Percentiles rank a stretch among this genome's conserved stretches.
These are phyloP conservation scores for Tridacna crocea DNA, from an alignment of 2,888 invertebrate species.

Conservation along the genomic window DNA sequence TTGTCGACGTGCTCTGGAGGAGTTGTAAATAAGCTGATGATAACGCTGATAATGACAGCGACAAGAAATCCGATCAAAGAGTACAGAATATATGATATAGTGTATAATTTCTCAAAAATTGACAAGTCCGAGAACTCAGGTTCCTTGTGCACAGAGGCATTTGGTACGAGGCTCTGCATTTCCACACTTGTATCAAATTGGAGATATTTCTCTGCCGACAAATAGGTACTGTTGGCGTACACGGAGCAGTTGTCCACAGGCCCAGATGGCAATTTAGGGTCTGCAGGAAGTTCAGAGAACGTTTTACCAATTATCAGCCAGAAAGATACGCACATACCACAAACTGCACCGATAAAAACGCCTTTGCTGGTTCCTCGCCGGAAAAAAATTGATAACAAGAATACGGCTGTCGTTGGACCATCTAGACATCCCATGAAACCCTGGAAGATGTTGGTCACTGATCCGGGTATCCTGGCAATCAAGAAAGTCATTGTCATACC, in stretches of 20 bases:
- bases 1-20: slow-evolving; percentile 16
- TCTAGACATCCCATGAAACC: slow-evolving; percentile 33
- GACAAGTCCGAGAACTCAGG: not conserved
- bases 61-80: slow-evolving; percentile 28
- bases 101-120: slow-evolving; percentile 25
- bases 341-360: slow-evolving; percentile 30
- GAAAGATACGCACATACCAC: slow-evolving; percentile 30
- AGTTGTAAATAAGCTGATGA: slow-evolving; percentile 23
- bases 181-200: not conserved
- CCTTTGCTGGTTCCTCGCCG: slow-evolving; percentile 38
- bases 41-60: slow-evolving; percentile 18
- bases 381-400: slow-evolving; percentile 32
- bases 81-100: slow-evolving; percentile 24
- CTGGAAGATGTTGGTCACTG: slow-evolving; percentile 24
- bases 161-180: not conserved
- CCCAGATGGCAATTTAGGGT: slow-evolving; percentile 23
- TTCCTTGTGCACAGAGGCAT: not conserved
- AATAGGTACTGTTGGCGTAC: not conserved
- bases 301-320: slow-evolving; percentile 34
- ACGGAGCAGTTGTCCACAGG: slow-evolving; percentile 23
- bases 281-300: slow-evolving; percentile 20
- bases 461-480: slow-evolving; percentile 30
- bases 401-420: slow-evolving; percentile 38
- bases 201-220: not conserved
- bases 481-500: slow-evolving; percentile 35